Percentiles rank a stretch among this genome's conserved stretches.
These are phyloP conservation scores for Heliconius himera DNA, from an alignment of 1,140 invertebrate genomes.

Conservation along the genomic window DNA sequence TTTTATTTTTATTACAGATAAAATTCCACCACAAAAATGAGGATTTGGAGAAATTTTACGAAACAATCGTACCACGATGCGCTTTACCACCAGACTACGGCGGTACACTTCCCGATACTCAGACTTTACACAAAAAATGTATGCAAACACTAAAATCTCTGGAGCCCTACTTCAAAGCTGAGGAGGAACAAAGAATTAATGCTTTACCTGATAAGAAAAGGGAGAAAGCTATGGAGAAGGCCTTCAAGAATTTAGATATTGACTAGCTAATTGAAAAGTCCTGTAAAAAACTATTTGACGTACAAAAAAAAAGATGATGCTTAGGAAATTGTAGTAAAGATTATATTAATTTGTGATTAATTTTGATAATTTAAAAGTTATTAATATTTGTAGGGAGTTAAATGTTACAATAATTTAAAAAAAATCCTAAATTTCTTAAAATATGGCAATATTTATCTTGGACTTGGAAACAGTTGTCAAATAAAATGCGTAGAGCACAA, in stretches of 20 bases:
- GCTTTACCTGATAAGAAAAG: constrained; percentile 68
- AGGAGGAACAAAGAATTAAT: constrained; percentile 65
- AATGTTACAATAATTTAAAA: not conserved
- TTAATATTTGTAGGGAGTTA: not conserved
- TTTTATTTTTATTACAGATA: constrained; percentile 59
- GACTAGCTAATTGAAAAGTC: constrained; percentile 48
- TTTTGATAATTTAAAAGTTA: too few species aligned
- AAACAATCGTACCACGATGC: constrained; percentile 65
- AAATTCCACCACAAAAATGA: constrained; percentile 74
- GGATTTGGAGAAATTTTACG: constrained; percentile 72
- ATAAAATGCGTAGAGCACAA: too few species aligned
- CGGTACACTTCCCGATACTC: constrained; percentile 66
- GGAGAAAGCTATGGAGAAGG: constrained; percentile 65
- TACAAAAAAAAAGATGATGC: not conserved
- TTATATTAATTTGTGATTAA: too few species aligned
- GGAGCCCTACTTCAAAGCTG: constrained; percentile 71
- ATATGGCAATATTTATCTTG: not conserved
- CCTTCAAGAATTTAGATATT: constrained; percentile 73
- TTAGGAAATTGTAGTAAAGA: not conserved
- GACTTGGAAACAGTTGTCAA: not conserved
- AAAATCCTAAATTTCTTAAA: not conserved
- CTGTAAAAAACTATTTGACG: not conserved
- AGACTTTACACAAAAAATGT: constrained; percentile 69
- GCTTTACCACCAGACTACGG: constrained; percentile 70
- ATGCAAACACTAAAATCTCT: constrained; percentile 60